Base-by-base conservation (phyloP, 2,113 vertebrate species). In the Budorcas taxicolor region DNA sequence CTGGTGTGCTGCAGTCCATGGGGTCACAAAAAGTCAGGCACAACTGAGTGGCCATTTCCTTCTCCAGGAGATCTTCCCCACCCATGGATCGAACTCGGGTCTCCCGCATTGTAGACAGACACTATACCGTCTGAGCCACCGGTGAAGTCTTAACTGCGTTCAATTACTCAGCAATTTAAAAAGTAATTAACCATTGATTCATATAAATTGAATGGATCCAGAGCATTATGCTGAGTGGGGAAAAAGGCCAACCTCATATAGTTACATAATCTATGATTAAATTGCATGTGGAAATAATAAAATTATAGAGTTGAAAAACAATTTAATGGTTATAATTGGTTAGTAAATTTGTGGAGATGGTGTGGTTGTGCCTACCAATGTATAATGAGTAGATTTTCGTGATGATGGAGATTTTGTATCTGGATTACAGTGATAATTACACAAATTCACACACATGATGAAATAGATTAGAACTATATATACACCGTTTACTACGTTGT, bases 21-120 rank as follows among this genome's bases (percentile, higher is more conserved):
- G 17, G n/a, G 2, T 71, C 64, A 71, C n/a, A 71, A 10, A 71
- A n/a, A 71, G n/a, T 71, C n/a, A 71, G n/a, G 23, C 67, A 71
- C 3, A 11, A 71, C n/a, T 40, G n/a, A 23, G n/a, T 6, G 10
- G 19, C 67, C 29, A 7, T 31, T 62, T 62, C 60, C 31, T 62
- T 62, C 29, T 62, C 3, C 60, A 62, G 13, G 29, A 31, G 60
- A 62, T 62, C 60, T 62, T 62, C 29, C 60, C 29, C 60, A 62
- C 13, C 6, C 6, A 62, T 13, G 29, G 60, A 16, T 62, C 0
- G 0, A 62, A 62, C 29, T 33, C 6, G 1, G 13, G 1, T 62
- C 29, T 33, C 6, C 29, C 0, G 13, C 60, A 62, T 62, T 62
- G 29, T 62, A 62, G 29, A 33, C 13, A 62, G 60, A 62, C 29